Evolutionary conservation across 2,797 vertebrate species (phyloP).

Genomic region (Coracias cyanogaster): DNA sequence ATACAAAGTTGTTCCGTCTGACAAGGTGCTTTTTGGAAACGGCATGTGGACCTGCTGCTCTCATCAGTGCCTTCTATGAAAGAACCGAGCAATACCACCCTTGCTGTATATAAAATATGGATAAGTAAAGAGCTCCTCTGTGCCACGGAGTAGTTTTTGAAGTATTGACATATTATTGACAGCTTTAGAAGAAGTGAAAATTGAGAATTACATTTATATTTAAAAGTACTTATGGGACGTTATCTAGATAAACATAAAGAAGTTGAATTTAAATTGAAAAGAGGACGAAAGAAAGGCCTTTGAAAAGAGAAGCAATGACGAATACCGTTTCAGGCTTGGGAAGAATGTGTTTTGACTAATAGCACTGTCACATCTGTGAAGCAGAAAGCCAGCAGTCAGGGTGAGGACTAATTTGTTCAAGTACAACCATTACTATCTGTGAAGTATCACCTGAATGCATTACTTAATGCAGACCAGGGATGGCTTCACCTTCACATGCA

Average conservation of each 20-base stretch:
- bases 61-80: not conserved
- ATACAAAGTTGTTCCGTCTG: rapidly evolving
- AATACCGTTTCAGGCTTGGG: not conserved
- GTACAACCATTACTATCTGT: not conserved
- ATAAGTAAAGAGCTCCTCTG: not conserved
- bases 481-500: not conserved
- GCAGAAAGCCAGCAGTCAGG: not conserved
- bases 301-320: not conserved
- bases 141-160: not conserved
- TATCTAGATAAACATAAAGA: not conserved
- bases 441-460: not conserved
- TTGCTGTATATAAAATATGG: not conserved
- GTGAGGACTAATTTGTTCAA: not conserved
- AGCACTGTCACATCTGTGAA: not conserved
- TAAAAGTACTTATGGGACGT: not conserved
- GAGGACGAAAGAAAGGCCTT: not conserved
- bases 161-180: not conserved
- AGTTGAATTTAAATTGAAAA: not conserved
- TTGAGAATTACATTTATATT: not conserved
- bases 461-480: not conserved
- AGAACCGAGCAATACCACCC: not conserved
- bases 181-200: conserved; percentile 9
- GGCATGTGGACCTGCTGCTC: not conserved
- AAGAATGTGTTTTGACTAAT: not conserved
- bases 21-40: not conserved